A percentile compares a stretch with the other conserved stretches of the same genome.
These are phyloP conservation scores for Herpailurus yagouaroundi DNA, from an alignment of 2,113 vertebrate species.

Conservation along the genomic window DNA sequence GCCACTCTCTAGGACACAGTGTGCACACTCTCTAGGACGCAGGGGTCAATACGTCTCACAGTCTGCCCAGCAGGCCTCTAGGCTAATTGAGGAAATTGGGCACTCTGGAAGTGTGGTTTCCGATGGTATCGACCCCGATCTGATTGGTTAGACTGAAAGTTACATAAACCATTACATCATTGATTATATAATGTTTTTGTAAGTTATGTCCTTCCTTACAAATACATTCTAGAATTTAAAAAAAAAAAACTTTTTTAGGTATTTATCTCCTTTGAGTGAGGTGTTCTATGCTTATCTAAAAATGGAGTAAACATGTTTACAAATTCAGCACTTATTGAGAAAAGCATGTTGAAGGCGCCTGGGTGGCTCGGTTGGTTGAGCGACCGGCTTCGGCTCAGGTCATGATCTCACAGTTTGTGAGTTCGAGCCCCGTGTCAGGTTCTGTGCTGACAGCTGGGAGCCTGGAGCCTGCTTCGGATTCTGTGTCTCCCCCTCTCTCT, in stretches of 20 bases:
- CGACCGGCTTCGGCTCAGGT: no score
- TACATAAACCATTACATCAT: neutral
- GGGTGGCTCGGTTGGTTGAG: no score
- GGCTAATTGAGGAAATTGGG: neutral
- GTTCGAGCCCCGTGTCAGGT: no score
- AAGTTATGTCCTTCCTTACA: neutral
- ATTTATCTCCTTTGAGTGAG: neutral
- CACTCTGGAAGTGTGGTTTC: neutral
- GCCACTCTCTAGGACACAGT: neutral
- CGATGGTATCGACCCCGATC: neutral
- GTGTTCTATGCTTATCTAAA: neutral
- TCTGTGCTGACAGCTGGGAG: no score
- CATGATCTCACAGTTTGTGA: no score
- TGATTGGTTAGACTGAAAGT: neutral
- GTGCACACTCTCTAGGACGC: neutral
- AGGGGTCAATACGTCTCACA: neutral
- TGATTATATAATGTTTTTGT: neutral
- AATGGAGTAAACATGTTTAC: neutral
- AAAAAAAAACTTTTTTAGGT: neutral
- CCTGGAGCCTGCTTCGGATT: no score
- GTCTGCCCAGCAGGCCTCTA: neutral
- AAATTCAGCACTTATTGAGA: neutral
- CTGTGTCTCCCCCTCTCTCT: no score
- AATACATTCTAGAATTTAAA: neutral
- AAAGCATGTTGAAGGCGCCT: neutral